Conservation (phyloP, 2,888 invertebrate species). For the Eumerus sabulonum region DNA sequence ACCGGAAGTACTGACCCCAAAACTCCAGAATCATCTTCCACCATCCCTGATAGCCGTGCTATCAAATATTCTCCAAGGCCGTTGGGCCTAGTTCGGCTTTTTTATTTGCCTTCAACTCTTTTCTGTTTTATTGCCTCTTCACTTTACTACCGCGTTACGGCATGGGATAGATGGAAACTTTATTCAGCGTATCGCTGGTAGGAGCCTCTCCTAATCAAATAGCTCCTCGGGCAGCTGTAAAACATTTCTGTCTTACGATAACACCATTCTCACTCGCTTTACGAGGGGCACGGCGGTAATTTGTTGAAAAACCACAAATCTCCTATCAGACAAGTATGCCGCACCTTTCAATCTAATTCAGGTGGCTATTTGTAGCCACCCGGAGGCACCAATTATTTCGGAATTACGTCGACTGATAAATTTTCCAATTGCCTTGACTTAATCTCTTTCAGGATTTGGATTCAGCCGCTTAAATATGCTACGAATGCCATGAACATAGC, state of each 20-base stretch:
- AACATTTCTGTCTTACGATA: background rate
- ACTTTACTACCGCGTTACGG: no score
- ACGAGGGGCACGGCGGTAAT: constrained; percentile 5
- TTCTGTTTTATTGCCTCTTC: no score
- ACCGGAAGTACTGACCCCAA: no score
- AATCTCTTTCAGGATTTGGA: constrained; percentile 49
- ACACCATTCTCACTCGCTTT: background rate
- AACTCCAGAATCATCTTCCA: no score
- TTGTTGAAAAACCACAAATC: constrained; percentile 26
- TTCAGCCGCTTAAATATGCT: constrained; percentile 34
- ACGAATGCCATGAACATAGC: constrained; percentile 21
- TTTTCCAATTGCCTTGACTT: constrained; percentile 42
- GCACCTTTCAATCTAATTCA: constrained; percentile 14
- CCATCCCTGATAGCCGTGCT: no score
- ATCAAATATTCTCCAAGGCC: no score
- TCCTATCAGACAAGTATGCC: constrained; percentile 29
- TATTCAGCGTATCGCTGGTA: no score
- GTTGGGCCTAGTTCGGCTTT: no score
- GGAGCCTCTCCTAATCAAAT: background rate
- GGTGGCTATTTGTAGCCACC: constrained; percentile 30
- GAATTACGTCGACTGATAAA: constrained; percentile 62
- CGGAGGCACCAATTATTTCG: constrained; percentile 60
- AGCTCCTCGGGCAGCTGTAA: background rate
- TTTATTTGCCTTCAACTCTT: no score
- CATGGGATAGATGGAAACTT: no score